These are phyloP conservation scores for Scaptomyza hsui DNA, from an alignment of 1,140 invertebrate species.

Conservation along the genomic window DNA sequence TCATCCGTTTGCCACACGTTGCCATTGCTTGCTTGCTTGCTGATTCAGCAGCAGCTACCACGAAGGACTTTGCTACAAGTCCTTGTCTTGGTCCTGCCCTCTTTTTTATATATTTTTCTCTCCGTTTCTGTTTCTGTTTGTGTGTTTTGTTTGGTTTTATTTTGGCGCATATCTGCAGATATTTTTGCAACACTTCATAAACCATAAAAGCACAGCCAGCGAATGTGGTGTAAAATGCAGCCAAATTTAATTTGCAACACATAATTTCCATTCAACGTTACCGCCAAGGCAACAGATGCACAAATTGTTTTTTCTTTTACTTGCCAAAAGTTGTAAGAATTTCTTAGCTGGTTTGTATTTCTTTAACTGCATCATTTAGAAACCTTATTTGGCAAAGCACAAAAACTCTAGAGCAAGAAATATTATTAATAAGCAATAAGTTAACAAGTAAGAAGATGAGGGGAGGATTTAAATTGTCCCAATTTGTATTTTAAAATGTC, in stretches of 20 bases:
- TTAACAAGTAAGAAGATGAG: too few species aligned
- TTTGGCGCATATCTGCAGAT: conserved; percentile 63
- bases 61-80: conserved; percentile 14
- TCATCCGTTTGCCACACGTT: conserved; percentile 42
- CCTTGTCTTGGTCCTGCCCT: conserved; percentile 3
- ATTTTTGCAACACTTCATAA: conserved; percentile 79
- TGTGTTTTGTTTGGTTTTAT: conserved; percentile 36
- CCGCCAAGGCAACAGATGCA: conserved; percentile 38
- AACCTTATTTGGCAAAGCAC: too few species aligned
- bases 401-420: too few species aligned
- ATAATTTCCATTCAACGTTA: conserved; percentile 64
- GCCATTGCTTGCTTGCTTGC: conserved; percentile 28
- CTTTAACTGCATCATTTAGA: too few species aligned
- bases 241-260: conserved; percentile 74
- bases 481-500: too few species aligned
- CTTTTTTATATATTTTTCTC: conserved; percentile 36
- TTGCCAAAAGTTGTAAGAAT: neutral
- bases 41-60: conserved; percentile 60
- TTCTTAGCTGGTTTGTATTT: too few species aligned
- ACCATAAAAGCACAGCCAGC: conserved; percentile 69
- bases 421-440: too few species aligned
- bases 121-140: conserved; percentile 11
- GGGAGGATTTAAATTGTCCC: too few species aligned
- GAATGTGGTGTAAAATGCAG: conserved; percentile 51
- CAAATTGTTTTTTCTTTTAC: conserved; percentile 20